Base-by-base conservation (phyloP, 2,797 vertebrate genomes). In the Lophura swinhoii region DNA sequence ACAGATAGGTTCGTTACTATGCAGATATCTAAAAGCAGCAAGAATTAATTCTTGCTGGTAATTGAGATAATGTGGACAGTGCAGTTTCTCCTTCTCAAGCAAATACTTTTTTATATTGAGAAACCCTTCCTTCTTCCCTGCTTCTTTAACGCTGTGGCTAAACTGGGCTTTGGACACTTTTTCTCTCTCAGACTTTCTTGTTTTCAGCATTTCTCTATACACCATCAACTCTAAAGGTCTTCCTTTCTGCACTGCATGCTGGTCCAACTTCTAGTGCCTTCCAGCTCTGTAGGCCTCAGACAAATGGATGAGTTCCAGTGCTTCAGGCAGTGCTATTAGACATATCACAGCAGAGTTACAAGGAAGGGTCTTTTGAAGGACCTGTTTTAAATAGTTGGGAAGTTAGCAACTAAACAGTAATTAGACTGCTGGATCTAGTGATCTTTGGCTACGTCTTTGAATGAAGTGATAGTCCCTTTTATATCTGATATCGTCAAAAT, bases 311-410 rank as follows among this genome's bases (percentile, higher is more conserved):
- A 59, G n/a, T 17, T 72, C 22, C 43, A 64, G 15, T 33, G 56
- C 24, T 55, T 70, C 53, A 46, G 39, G 13, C 33, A 68, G 22
- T 10, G 31, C 2, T 43, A 23, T n/a, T 48, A 78, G 35, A 51
- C 3, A 1, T 3, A 14, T 9, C 59, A 60, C 0, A 6, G 5
- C 4, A 26, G 60, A 63, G 48, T 71, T 18, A 41, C 6, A 31
- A 78, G 43, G 43, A 23, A 5, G 2, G 5, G 56, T 76, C 60
- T 82, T 73, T 74, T 59, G 51, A 63, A 66, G 28, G 8, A 20
- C 44, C n/a, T 35, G 16, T 14, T 60, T 87, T 91, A 53, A 87
- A 66, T 58, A 71, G 31, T 11, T 64, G 6, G 12, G 18, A 84
- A 70, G 9, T 81, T 84, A 41, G 13, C 7, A 66, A 17, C 15